Conservation (phyloP, 2,888 invertebrate genomes). For the Drepanosiphum platanoidis region DNA sequence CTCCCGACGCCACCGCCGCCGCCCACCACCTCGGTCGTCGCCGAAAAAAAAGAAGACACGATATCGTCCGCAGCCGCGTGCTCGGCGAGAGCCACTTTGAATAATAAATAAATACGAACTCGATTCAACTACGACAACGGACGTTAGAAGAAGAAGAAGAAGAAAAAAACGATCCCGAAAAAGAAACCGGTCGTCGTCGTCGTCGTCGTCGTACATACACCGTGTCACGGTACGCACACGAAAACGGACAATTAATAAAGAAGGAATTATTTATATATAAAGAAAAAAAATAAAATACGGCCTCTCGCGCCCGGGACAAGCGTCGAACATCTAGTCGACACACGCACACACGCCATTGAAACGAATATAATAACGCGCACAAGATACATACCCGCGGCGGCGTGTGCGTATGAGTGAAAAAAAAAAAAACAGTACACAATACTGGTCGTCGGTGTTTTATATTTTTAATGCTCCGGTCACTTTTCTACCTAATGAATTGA, state of each 20-base stretch:
- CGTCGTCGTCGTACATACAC: neutral
- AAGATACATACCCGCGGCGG: neutral
- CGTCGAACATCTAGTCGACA: slow-evolving; percentile 50
- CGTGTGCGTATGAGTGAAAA: neutral
- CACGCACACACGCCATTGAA: neutral
- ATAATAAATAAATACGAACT: slow-evolving; percentile 26
- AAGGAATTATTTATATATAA: neutral
- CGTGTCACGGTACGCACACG: slow-evolving; percentile 7
- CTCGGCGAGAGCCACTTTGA: slow-evolving; percentile 47
- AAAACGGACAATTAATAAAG: slow-evolving; percentile 57
- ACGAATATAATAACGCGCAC: slow-evolving; percentile 24
- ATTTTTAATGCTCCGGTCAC: neutral
- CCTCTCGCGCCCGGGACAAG: slow-evolving; percentile 9
- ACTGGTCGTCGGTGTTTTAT: slow-evolving; percentile 10
- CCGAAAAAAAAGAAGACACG: slow-evolving; percentile 30
- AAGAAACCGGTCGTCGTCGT: slow-evolving; percentile 56
- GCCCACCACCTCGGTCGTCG: neutral
- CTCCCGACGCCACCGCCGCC: neutral
- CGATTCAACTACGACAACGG: neutral
- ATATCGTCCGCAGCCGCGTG: slow-evolving; percentile 31
- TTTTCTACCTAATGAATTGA: slow-evolving; percentile 28
- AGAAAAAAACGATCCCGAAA: slow-evolving; percentile 28
- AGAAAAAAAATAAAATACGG: neutral
- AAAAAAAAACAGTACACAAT: neutral
- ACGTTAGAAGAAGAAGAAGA: neutral